Base-by-base conservation (phyloP, 2,797 vertebrate genomes). In the Sebastes taczanowskii region DNA sequence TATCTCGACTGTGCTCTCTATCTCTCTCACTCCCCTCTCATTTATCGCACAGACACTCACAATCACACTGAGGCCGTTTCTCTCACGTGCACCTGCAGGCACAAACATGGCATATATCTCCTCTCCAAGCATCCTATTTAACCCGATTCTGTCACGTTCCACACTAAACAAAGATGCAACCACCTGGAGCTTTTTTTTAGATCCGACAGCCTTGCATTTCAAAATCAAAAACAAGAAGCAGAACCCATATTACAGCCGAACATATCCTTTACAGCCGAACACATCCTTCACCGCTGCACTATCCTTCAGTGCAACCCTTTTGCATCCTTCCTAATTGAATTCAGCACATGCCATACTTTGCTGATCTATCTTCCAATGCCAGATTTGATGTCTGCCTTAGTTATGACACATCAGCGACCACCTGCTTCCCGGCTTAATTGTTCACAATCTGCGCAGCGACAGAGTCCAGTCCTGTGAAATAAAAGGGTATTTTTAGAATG, bases 111-210 rank as follows among this genome's bases (percentile, higher is more conserved):
- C 66, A 32, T 49, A 16, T n/a, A 65, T 78, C 38, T 81, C 69
- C 55, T 52, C 83, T 81, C 49, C 69, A 61, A 80, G 52, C 78
- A 27, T 86, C 64, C 62, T 77, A 69, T 80, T 77, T 81, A 90
- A 84, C 80, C 80, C 65, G 77, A 87, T 91, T 92, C 81, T 89
- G 83, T 91, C 91, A 83, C 56, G 67, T 68, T 86, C 65, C 61
- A 52, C 59, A 71, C 61, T 55, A 77, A 85, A 86, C 71, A 85
- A 80, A 74, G 73, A 82, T 68, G 14, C 22, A 71, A 7, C 64
- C 79, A 79, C 83, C 38, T 60, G 74, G n/a, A 65, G 74, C 35
- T 53, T 16, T 16, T 23, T 27, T 42, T 65, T 27, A 27, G 66
- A 82, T 82, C 71, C 67, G 34, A 67, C 42, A 52, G 6, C 53